Evolutionary conservation across 2,113 vertebrate species (phyloP).

Genomic region (Aegithalos caudatus): DNA sequence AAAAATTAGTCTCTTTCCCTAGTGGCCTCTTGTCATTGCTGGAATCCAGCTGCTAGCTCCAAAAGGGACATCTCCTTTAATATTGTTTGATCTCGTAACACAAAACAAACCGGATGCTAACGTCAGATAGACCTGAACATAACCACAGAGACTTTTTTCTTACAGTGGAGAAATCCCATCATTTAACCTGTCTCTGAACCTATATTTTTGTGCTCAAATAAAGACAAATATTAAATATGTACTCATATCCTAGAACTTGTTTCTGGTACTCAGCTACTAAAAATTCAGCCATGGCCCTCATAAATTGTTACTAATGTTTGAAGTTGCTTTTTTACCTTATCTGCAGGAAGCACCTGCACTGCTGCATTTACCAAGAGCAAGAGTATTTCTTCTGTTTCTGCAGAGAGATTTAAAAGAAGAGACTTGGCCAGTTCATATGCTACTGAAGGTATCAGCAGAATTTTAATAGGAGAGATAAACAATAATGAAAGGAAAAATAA

Average conservation of each 20-base stretch:
- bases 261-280: neutral
- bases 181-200: neutral
- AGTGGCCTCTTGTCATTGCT: neutral
- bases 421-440: neutral
- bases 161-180: neutral
- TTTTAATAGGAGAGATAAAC: neutral
- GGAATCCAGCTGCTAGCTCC: neutral
- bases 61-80: neutral
- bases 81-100: neutral
- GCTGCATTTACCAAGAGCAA: neutral
- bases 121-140: fast-evolving
- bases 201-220: neutral
- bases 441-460: slow-evolving; percentile 17
- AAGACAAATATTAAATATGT: neutral
- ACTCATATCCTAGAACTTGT: neutral
- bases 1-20: neutral
- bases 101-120: neutral
- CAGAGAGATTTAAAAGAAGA: neutral
- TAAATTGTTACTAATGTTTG: slow-evolving; percentile 1
- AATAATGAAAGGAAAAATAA: neutral
- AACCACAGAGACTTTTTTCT: neutral
- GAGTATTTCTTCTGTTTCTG: slow-evolving; percentile 29
- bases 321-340: slow-evolving; percentile 31
- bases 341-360: slow-evolving; percentile 30
- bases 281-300: neutral